Conservation (phyloP, 1,140 invertebrate species). For the Apis cerana region DNA sequence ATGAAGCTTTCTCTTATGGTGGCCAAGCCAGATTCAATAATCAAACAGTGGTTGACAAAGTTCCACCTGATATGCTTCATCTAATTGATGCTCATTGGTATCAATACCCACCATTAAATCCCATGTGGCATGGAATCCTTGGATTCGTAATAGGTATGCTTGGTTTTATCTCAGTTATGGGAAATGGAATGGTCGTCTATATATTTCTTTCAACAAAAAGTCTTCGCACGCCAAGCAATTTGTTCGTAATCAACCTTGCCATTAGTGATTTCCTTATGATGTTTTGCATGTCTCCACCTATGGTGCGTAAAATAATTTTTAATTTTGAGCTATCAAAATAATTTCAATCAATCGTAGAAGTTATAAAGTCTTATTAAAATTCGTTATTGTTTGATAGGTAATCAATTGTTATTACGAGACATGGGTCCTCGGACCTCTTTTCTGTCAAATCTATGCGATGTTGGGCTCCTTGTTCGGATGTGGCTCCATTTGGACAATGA, state of each 20-base stretch:
- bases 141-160: slow-evolving; percentile 88
- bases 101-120: slow-evolving; percentile 89
- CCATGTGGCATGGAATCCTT: slow-evolving; percentile 89
- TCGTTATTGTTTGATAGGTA: slow-evolving; percentile 71
- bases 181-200: slow-evolving; percentile 93
- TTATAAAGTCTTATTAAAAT: not conserved
- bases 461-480: slow-evolving; percentile 90
- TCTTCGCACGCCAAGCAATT: slow-evolving; percentile 91
- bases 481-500: slow-evolving; percentile 92
- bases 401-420: slow-evolving; percentile 93
- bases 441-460: slow-evolving; percentile 91
- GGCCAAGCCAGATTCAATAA: slow-evolving; percentile 81
- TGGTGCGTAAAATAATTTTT: slow-evolving; percentile 79
- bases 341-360: not conserved
- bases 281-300: slow-evolving; percentile 90
- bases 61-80: slow-evolving; percentile 87
- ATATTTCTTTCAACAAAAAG: slow-evolving; percentile 90
- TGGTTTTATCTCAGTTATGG: slow-evolving; percentile 86
- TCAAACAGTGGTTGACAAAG: slow-evolving; percentile 88
- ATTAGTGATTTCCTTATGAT: slow-evolving; percentile 95
- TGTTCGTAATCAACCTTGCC: slow-evolving; percentile 92
- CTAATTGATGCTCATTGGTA: slow-evolving; percentile 88
- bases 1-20: slow-evolving; percentile 71
- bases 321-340: not conserved
- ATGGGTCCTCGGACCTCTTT: slow-evolving; percentile 91